phyloP scores from a whole-genome alignment of 2,797 vertebrate genomes.

The Gymnodraco acuticeps region DNA sequence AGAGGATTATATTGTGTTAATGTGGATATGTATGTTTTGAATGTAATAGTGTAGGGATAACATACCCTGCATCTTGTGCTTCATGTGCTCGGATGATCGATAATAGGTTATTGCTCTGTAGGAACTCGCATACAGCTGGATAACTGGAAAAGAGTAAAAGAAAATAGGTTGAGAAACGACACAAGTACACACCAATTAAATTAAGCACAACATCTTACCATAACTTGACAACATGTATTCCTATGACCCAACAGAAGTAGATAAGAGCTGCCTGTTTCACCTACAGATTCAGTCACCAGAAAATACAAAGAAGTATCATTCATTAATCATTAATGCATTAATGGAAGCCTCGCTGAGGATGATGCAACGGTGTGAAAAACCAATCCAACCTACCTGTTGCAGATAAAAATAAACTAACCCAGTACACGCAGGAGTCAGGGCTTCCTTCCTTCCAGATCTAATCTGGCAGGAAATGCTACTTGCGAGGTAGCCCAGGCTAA shows the following conservation, averaged over 20 bases:
- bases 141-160: conserved; percentile 85
- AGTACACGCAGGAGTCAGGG: conserved; percentile 10
- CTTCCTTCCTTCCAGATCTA: conserved; percentile 43
- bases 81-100: conserved; percentile 98
- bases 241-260: neutral
- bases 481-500: neutral
- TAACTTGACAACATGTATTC: neutral
- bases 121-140: conserved; percentile 97
- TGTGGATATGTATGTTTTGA: conserved; percentile 6
- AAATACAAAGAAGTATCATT: conserved; percentile 49
- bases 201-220: neutral
- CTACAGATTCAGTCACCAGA: conserved; percentile 11
- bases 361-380: conserved; percentile 72
- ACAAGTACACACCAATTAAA: conserved; percentile 7
- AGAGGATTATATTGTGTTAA: conserved; percentile 15
- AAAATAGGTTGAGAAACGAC: conserved; percentile 6
- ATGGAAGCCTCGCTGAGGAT: conserved; percentile 47
- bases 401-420: conserved; percentile 38
- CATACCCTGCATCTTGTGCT: conserved; percentile 98
- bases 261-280: conserved; percentile 23
- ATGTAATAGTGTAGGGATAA: conserved; percentile 11
- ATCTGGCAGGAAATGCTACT: conserved; percentile 49
- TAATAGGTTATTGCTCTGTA: conserved; percentile 99
- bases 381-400: conserved; percentile 49
- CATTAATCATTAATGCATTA: conserved; percentile 62